phyloP scores from a whole-genome alignment of 2,888 invertebrate genomes.

The Folsomia candida region DNA sequence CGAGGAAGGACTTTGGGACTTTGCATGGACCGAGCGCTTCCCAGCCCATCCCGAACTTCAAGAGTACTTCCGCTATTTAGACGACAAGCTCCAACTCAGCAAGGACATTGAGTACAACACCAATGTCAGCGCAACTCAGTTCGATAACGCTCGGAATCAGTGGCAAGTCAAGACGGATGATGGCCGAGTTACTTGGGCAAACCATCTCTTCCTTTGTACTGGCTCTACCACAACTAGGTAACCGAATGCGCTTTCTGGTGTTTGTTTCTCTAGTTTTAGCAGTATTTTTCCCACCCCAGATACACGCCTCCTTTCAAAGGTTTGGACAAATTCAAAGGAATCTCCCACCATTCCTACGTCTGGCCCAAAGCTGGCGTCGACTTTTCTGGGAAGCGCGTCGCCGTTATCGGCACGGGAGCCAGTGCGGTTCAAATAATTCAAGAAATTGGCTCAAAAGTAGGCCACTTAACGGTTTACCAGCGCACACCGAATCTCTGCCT shows the following conservation, averaged over 20 bases:
- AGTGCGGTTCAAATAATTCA: constrained; percentile 21
- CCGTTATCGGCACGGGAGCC: constrained; percentile 18
- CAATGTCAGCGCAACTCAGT: constrained; percentile 4
- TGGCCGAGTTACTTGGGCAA: background rate
- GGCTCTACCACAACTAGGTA: too few relatives aligned
- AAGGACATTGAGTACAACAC: constrained; percentile 16
- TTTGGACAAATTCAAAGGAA: constrained; percentile 8
- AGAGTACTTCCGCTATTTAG: constrained; percentile 9
- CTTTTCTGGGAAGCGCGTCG: constrained; percentile 17
- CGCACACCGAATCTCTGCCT: too few relatives aligned
- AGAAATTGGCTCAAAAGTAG: constrained; percentile 19
- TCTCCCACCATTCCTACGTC: background rate
- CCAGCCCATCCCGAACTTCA: background rate
- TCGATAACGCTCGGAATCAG: background rate
- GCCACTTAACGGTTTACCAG: too few relatives aligned
- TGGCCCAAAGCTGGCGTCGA: constrained; percentile 10
- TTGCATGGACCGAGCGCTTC: constrained; percentile 9
- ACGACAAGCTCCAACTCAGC: constrained; percentile 9
- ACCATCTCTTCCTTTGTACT: constrained; percentile 6
- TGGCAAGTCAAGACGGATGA: constrained; percentile 8
- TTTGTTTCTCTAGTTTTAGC: too few relatives aligned
- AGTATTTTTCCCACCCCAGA: too few relatives aligned
- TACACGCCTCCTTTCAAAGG: constrained; percentile 15
- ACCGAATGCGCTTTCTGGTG: too few relatives aligned
- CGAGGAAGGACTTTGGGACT: background rate